These are phyloP conservation scores for Bombus superbus DNA, from an alignment of 1,140 invertebrate genomes.

Conservation along the genomic window DNA sequence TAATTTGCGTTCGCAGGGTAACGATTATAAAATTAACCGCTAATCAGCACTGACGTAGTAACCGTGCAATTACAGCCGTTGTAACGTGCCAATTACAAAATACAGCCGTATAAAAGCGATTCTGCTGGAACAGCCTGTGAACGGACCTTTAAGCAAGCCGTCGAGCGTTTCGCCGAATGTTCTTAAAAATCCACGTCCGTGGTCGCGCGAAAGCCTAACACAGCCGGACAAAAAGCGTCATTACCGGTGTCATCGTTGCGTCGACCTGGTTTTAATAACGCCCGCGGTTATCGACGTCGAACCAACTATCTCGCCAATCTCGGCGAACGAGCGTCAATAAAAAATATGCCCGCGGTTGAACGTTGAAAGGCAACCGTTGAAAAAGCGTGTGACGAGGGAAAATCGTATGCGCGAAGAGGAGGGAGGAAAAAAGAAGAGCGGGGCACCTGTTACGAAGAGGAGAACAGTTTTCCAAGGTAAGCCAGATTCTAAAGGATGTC, in stretches of 20 bases:
- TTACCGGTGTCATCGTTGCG: not conserved
- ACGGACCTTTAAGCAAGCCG: too few species aligned
- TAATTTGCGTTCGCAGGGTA: too few species aligned
- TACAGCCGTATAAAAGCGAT: too few species aligned
- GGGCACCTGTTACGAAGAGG: not conserved
- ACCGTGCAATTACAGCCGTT: too few species aligned
- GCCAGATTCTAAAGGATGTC: slow-evolving; percentile 52
- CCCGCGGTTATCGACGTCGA: slow-evolving; percentile 3
- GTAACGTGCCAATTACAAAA: too few species aligned
- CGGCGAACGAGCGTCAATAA: not conserved
- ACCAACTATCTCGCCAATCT: not conserved
- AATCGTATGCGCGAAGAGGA: too few species aligned
- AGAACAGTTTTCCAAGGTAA: slow-evolving; percentile 40
- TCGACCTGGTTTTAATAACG: slow-evolving; percentile 30
- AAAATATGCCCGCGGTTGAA: not conserved
- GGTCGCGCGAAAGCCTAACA: too few species aligned
- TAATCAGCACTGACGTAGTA: too few species aligned
- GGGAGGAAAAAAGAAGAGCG: not conserved
- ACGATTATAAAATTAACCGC: too few species aligned
- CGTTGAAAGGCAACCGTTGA: not conserved
- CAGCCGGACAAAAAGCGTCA: too few species aligned
- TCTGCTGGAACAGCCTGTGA: rapidly evolving
- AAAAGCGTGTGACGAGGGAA: not conserved
- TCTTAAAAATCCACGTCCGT: too few species aligned
- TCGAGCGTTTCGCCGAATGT: too few species aligned